Evolutionary conservation across 2,113 vertebrate species (phyloP), one percentile per base, ranked within the genome.

Genomic region (Coreoperca whiteheadi): DNA sequence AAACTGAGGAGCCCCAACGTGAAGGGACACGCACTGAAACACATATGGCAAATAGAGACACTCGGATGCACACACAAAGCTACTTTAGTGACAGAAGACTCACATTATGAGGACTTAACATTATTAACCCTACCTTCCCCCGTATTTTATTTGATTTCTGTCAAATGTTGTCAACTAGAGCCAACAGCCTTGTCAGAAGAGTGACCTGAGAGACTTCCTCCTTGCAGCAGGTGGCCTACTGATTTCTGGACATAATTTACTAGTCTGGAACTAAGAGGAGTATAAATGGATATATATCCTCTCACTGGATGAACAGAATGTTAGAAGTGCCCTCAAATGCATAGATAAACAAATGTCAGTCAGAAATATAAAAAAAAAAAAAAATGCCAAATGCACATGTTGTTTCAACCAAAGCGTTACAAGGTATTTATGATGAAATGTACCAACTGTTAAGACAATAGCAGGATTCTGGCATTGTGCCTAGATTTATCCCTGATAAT

Each of bases 1-100:
- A 95, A 98, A 98, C 95, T 99, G 95, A 97, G 39, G 61, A 34
- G 81, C 39, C 61, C 85, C 12, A 46, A 50, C 9, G 30, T 30
- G n/a, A 77, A 79, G 56, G 80, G 87, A 94, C 79, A 84, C 67
- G 84, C 89, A 91, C 92, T 94, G 93, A 94, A 91, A 83, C 65
- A 67, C 88, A 91, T 50, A 86, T 46, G 83, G 84, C 87, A 87
- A 89, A 91, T 83, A 81, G 82, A 88, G 87, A 93, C 91, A 89
- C 87, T 79, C n/a, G 81, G 87, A 91, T 61, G 77, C 92, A 81
- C 89, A 92, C 79, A 89, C 83, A 84, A 87, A 84, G 88, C 91
- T 94, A 91, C 93, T 88, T 85, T 90, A 92, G 93, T 89, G 88
- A 87, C 84, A 80, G 84, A 86, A 84, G 93, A 92, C 87, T 91